These are phyloP conservation scores for Scopus umbretta DNA, from an alignment of 2,113 vertebrate species.

Conservation along the genomic window DNA sequence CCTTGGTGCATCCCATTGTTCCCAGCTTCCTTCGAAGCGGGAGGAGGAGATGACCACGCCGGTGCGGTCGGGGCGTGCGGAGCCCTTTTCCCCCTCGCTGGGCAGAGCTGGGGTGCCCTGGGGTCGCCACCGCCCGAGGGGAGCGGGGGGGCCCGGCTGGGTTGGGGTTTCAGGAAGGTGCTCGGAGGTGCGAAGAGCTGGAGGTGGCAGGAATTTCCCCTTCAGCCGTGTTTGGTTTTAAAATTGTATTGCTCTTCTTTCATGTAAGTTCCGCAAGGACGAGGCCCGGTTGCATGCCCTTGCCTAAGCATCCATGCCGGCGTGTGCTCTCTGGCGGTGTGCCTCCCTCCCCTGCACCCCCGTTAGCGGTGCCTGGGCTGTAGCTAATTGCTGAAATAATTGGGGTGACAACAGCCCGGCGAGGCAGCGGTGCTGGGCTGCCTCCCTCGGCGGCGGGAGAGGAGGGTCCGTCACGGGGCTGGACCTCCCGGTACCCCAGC, in stretches of 20 bases:
- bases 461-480: rapidly evolving
- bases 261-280: rapidly evolving
- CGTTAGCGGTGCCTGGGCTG: not conserved
- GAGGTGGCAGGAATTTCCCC: slow-evolving; percentile 17
- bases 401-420: not conserved
- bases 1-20: not conserved
- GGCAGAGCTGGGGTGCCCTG: not conserved
- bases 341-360: not conserved
- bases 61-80: rapidly evolving
- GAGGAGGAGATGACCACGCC: not conserved
- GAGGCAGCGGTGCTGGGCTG: not conserved
- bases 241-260: not conserved
- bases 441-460: not conserved
- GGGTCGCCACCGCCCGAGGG: not conserved
- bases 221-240: not conserved
- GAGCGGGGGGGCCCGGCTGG: not conserved
- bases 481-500: not conserved
- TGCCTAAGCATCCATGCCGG: rapidly evolving
- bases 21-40: not conserved
- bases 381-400: not conserved
- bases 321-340: not conserved
- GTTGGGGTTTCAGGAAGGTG: not conserved
- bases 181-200: not conserved
- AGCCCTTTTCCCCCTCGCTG: not conserved
- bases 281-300: not conserved